Percentiles rank a stretch among this genome's conserved stretches.
Evolutionary conservation across 2,113 vertebrate genomes (phyloP).

Genomic region (Lucifuga dentata): DNA sequence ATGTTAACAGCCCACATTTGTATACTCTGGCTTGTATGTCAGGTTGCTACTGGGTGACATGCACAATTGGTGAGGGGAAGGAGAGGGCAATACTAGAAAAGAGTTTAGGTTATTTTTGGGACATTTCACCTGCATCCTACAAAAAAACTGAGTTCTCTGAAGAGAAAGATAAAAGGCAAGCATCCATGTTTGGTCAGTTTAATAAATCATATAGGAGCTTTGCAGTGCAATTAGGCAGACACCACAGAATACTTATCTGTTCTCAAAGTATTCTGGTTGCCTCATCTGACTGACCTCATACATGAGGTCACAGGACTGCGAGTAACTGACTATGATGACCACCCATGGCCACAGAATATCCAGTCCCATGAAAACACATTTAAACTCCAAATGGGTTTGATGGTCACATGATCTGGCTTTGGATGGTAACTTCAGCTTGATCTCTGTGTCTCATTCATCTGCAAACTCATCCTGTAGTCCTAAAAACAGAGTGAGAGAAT

Average conservation of each 20-base stretch:
- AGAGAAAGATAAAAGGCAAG: neutral
- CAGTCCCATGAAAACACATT: constrained; percentile 36
- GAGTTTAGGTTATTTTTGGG: no score
- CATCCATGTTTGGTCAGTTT: neutral
- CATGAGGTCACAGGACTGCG: constrained; percentile 38
- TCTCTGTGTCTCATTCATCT: constrained; percentile 16
- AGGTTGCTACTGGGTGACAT: constrained; percentile 13
- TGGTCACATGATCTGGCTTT: constrained; percentile 17
- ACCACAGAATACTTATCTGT: constrained; percentile 42
- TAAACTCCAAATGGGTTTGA: constrained; percentile 23
- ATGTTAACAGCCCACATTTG: constrained; percentile 32
- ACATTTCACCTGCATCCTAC: constrained; percentile 12
- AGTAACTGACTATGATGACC: constrained; percentile 7
- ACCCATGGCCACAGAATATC: constrained; percentile 1
- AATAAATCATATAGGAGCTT: constrained; percentile 23
- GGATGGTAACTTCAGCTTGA: constrained; percentile 17
- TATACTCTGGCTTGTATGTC: constrained; percentile 11
- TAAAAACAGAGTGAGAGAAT: constrained; percentile 66
- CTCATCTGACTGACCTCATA: constrained; percentile 33
- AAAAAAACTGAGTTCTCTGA: constrained; percentile 4
- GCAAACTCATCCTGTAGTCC: constrained; percentile 25
- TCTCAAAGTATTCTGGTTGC: constrained; percentile 29
- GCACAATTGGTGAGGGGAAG: neutral
- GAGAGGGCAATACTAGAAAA: constrained; percentile 3
- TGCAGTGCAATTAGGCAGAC: neutral